These are phyloP conservation scores for Papilio gigon DNA, from an alignment of 2,888 invertebrate genomes.

Conservation along the genomic window DNA sequence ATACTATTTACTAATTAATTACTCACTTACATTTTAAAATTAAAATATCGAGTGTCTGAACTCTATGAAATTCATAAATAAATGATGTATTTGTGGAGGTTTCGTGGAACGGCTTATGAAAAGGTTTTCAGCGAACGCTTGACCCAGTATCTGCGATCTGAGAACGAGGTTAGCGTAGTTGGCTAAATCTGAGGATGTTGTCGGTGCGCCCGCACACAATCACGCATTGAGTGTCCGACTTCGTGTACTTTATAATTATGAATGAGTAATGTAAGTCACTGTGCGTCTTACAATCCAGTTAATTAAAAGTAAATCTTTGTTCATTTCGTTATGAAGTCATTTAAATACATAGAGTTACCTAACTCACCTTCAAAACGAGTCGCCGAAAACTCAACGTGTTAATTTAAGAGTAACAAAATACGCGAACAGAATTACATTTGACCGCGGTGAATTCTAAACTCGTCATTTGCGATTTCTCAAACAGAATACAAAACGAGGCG, in stretches of 20 bases:
- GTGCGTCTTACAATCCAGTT: no score
- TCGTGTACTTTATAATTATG: no score
- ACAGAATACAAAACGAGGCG: slow-evolving; percentile 1
- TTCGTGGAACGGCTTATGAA: slow-evolving; percentile 14
- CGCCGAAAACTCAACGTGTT: background rate
- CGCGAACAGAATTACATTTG: background rate
- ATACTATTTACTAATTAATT: background rate
- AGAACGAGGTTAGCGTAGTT: slow-evolving; percentile 34
- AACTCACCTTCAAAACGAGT: background rate
- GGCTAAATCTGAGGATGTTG: slow-evolving; percentile 26
- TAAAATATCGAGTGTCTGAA: background rate
- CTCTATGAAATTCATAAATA: slow-evolving; percentile 8
- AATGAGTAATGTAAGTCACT: background rate
- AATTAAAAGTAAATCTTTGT: no score
- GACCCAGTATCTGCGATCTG: slow-evolving; percentile 23
- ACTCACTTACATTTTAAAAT: background rate
- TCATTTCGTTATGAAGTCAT: background rate
- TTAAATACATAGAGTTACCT: background rate
- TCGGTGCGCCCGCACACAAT: background rate
- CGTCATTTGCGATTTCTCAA: slow-evolving; percentile 8
- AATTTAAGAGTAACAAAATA: background rate
- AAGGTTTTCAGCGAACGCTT: slow-evolving; percentile 28
- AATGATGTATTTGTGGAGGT: background rate
- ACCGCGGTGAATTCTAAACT: slow-evolving; percentile 5
- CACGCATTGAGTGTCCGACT: no score